Evolutionary conservation across 30 jellyfish, hydroid and myxozoan genomes (phyloP).

Genomic region (Hydractinia symbiolongicarpus): DNA sequence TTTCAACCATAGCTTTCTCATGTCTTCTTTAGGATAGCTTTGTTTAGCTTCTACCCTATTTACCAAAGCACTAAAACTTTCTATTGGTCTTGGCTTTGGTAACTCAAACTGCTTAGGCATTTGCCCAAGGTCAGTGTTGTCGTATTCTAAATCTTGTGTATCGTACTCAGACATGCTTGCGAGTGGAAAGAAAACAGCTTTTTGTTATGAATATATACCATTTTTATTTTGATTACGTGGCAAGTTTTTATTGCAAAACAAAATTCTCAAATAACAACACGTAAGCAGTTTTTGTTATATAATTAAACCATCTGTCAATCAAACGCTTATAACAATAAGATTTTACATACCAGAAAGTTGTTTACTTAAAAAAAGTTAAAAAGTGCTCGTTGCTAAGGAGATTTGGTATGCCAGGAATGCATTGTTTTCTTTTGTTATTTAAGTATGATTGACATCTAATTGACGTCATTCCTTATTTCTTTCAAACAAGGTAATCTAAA

Average conservation of each 20-base stretch:
- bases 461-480: too few relatives aligned
- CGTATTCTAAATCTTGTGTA: slow-evolving; percentile 17
- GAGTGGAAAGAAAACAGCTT: slow-evolving; percentile 17
- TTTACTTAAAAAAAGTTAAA: slow-evolving; percentile 2
- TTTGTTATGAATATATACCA: slow-evolving; percentile 13
- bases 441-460: slow-evolving; percentile 12
- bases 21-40: slow-evolving; percentile 18
- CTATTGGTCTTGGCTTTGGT: slow-evolving; percentile 9
- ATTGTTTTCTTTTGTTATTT: slow-evolving; percentile 15
- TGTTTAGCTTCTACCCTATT: slow-evolving; percentile 15
- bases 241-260: slow-evolving; percentile 18
- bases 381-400: slow-evolving; percentile 20
- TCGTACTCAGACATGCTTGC: slow-evolving; percentile 20
- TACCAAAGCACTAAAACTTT: slow-evolving; percentile 18
- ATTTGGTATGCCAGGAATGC: slow-evolving; percentile 20
- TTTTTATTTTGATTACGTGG: slow-evolving; percentile 18
- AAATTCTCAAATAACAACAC: slow-evolving; percentile 14
- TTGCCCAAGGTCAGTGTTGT: slow-evolving; percentile 21
- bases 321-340: slow-evolving; percentile 13
- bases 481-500: too few relatives aligned
- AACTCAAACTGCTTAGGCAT: slow-evolving; percentile 16
- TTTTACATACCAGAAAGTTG: slow-evolving; percentile 19
- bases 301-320: slow-evolving; percentile 19
- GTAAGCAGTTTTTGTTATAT: slow-evolving; percentile 15
- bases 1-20: slow-evolving; percentile 20